Evolutionary conservation across 2,113 vertebrate species (phyloP).

Genomic region (Danio rerio): DNA sequence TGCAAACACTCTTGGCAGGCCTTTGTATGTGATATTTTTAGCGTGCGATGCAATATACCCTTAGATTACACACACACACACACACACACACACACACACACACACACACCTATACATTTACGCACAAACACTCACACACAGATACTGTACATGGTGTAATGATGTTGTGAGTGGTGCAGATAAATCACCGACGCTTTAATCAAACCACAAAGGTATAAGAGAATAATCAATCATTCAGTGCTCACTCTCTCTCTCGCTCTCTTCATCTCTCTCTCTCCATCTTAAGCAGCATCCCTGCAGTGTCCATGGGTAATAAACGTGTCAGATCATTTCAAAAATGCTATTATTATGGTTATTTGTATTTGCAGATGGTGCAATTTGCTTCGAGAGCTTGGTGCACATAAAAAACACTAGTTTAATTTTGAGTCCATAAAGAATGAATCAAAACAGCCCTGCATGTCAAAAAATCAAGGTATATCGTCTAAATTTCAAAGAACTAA

Average conservation of each 20-base stretch:
- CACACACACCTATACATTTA: background rate
- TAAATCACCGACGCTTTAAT: constrained; percentile 79
- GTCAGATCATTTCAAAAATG: background rate
- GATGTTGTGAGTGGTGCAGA: constrained; percentile 71
- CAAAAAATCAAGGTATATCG: background rate
- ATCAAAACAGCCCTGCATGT: background rate
- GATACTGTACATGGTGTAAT: constrained; percentile 68
- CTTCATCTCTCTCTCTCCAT: background rate
- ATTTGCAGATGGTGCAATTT: background rate
- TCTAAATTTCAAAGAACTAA: background rate
- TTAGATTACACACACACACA: constrained; percentile 11
- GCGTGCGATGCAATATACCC: constrained; percentile 55
- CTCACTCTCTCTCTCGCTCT: constrained; percentile 49
- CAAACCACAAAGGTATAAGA: constrained; percentile 70
- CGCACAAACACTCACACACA: constrained; percentile 7
- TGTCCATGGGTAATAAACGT: constrained; percentile 47
- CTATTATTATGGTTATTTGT: background rate
- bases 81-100: constrained; percentile 1
- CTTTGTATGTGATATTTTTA: constrained; percentile 55
- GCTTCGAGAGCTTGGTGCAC: background rate
- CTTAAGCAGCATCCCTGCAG: constrained; percentile 48
- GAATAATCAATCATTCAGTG: constrained; percentile 77
- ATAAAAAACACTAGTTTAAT: background rate
- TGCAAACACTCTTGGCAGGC: constrained; percentile 51
- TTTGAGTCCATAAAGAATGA: background rate